These are phyloP conservation scores for Tyria jacobaeae DNA, from an alignment of 2,888 invertebrate genomes.

Conservation along the genomic window DNA sequence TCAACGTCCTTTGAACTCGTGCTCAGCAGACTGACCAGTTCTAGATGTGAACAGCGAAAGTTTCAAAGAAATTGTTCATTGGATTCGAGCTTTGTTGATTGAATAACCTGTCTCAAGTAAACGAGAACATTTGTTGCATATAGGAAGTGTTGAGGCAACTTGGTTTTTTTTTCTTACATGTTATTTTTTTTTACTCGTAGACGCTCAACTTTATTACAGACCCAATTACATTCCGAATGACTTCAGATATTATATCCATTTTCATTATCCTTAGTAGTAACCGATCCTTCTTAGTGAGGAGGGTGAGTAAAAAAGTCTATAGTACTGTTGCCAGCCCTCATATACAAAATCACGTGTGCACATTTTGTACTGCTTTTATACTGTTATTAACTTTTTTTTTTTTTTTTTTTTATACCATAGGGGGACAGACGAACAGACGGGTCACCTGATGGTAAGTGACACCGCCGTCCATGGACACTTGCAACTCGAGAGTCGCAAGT, in stretches of 20 bases:
- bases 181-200: too few species aligned
- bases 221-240: not conserved
- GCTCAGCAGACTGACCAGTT: constrained; percentile 35
- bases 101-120: constrained; percentile 6
- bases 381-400: not conserved
- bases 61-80: constrained; percentile 30
- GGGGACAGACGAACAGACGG: too few species aligned
- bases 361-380: not conserved
- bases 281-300: too few species aligned
- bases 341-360: not conserved
- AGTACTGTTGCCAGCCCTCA: not conserved
- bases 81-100: constrained; percentile 17
- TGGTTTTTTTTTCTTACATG: not conserved
- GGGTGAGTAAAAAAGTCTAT: not conserved
- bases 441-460: too few species aligned
- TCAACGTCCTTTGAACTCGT: constrained; percentile 41
- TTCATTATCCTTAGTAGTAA: not conserved
- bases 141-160: not conserved
- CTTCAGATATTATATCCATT: too few species aligned
- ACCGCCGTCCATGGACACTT: too few species aligned
- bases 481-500: too few species aligned
- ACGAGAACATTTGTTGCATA: not conserved
- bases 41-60: constrained; percentile 27
- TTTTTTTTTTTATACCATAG: too few species aligned
- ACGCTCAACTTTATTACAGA: too few species aligned